A percentile compares a stretch with the other conserved stretches of the same genome.
These are phyloP conservation scores for Rhinella marina DNA, from an alignment of 2,797 vertebrate genomes.

Conservation along the genomic window DNA sequence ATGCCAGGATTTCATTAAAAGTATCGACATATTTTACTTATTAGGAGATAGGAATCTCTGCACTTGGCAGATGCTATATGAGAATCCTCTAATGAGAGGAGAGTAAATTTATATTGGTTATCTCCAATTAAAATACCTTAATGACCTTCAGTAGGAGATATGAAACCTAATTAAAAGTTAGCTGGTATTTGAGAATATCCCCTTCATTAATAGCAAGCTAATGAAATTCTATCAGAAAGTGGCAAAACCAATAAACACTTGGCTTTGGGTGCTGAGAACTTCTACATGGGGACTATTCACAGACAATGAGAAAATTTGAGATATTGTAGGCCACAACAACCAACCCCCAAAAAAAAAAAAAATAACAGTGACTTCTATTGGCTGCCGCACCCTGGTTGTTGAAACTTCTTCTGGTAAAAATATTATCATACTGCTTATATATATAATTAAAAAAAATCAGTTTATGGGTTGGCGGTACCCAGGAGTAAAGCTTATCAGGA, in stretches of 20 bases:
- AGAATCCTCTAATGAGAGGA: slow-evolving; percentile 30
- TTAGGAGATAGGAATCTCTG: slow-evolving; percentile 14
- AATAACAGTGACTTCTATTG: background rate
- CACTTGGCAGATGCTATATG: slow-evolving; percentile 19
- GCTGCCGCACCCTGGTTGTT: background rate
- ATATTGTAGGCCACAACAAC: too few relatives aligned
- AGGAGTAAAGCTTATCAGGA: background rate
- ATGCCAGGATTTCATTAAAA: slow-evolving; percentile 20
- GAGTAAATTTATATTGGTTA: slow-evolving; percentile 48
- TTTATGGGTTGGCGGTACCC: background rate
- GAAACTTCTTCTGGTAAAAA: background rate
- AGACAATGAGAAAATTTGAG: background rate
- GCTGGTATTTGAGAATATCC: slow-evolving; percentile 33
- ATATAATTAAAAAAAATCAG: too few relatives aligned
- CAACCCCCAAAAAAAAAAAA: background rate
- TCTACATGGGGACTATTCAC: background rate
- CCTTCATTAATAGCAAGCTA: slow-evolving; percentile 39
- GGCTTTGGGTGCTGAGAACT: background rate
- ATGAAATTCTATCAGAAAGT: slow-evolving; percentile 21
- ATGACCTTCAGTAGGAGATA: slow-evolving; percentile 53
- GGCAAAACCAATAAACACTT: background rate
- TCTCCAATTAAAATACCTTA: slow-evolving; percentile 47
- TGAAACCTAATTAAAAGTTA: slow-evolving; percentile 56
- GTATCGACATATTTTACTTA: slow-evolving; percentile 32
- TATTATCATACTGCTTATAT: background rate